These are phyloP conservation scores for Heliopora coerulea DNA, from an alignment of 92 coral and sea anemone species.

Conservation along the genomic window DNA sequence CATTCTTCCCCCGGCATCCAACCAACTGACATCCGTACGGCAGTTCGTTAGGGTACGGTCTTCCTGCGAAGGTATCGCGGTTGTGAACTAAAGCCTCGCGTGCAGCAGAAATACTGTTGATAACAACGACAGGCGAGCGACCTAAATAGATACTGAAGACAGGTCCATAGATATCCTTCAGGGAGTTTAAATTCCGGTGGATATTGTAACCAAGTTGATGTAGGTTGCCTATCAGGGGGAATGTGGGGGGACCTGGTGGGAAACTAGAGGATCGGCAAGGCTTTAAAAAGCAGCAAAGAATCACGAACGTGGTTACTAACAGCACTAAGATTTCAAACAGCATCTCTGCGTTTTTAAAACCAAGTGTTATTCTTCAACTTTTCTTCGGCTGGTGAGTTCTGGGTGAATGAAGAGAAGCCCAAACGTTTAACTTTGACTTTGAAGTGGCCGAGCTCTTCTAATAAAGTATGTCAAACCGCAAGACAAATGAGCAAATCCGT, in stretches of 20 bases:
- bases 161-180: conserved; percentile 76
- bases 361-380: too few species aligned
- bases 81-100: conserved; percentile 95
- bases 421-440: too few species aligned
- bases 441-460: too few species aligned
- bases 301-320: neutral
- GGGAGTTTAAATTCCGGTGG: conserved; percentile 75
- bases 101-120: conserved; percentile 83
- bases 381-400: too few species aligned
- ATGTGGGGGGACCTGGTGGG: conserved; percentile 94
- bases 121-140: conserved; percentile 85
- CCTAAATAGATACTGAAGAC: conserved; percentile 87
- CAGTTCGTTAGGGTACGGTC: conserved; percentile 57
- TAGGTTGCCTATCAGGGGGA: conserved; percentile 96
- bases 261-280: conserved; percentile 61
- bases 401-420: too few species aligned
- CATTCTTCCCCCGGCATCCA: conserved; percentile 83
- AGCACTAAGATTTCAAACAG: conserved; percentile 20
- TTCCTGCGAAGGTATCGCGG: conserved; percentile 87
- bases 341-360: neutral
- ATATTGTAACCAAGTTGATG: conserved; percentile 83
- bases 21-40: conserved; percentile 81
- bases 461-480: too few species aligned
- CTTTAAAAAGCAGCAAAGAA: conserved; percentile 45
- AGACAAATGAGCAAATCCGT: too few species aligned